Evolutionary conservation across 2,888 invertebrate species (phyloP), one percentile per base, ranked within the genome.

Genomic region (Horisme vitalbata): DNA sequence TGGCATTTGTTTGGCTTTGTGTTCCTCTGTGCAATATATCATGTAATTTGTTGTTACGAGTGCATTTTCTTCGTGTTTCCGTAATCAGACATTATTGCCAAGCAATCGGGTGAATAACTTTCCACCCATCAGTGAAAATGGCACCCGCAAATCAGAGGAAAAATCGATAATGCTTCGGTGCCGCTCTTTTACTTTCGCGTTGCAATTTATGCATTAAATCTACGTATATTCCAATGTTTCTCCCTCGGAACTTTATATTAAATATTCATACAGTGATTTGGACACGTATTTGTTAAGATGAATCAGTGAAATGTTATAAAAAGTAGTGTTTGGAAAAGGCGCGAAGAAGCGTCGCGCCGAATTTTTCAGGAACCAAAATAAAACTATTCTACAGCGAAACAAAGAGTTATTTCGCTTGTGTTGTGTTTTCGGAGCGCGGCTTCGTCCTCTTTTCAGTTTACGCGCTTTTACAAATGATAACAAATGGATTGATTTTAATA

Each of bases 1-100:
- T 90, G 87, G 90, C 89, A 87, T 88, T 90, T 90, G 89, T 87
- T 89, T 87, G 80, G 88, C 87, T 88, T 89, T 89, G 87, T 87
- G 82, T 88, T 81, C 71, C 65, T 59, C 67, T 64, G 60, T 72
- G 61, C 67, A 75, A 72, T 66, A 68, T 78, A 82, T 67, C 75
- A 75, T 79, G 73, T 82, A 78, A 81, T 77, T 77, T 69, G 52
- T 59, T 56, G 59, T 65, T 59, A 65, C 64, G 55, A 63, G 61
- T 55, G 58, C 49, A 60, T 62, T 71, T 66, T 62, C 46, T 65
- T 61, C 57, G 51, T 58, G 61, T 70, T 76, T 77, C 60, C 63
- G 68, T 57, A 52, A 54, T 56, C 43, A 35, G 55, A 69, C 52
- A 60, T 54, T 56, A 69, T 62, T 43, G 53, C 50, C 63, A 55